Base-by-base conservation (phyloP, 2,113 vertebrate genomes). In the Asarcornis scutulata region DNA sequence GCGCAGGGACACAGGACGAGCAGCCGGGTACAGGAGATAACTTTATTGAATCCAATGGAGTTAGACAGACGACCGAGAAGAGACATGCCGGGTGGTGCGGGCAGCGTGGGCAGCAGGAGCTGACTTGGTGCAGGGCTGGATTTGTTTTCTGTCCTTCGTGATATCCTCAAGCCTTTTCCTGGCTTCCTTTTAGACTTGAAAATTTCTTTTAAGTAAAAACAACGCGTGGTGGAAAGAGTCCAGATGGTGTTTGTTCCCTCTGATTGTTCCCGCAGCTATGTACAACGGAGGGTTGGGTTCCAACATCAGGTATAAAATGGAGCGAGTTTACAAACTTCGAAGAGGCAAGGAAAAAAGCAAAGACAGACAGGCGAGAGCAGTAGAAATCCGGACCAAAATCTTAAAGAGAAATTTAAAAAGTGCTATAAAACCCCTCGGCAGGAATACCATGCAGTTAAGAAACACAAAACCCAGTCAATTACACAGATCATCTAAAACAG, bases 191-290 rank as follows among this genome's bases (percentile, higher is more conserved):
- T 31, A 66, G 5, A 71, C 40, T 91, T 62, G 55, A 62, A 88
- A 83, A 89, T 91, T 96, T 93, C 88, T 90, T 64, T 62, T 66
- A 93, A 96, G 91, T 97, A 95, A 97, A 98, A 97, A 96, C 68
- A 66, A 95, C 92, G 86, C 66, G 84, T 72, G 6, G 58, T 90
- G 97, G 97, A 95, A 96, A 95, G 94, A 97, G 96, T 96, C 96
- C 96, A 96, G 96, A 93, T 97, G 96, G 94, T 91, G 92, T 93
- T 97, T 80, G 95, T 94, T 97, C 94, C 97, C 95, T 95, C 48
- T 97, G 98, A 98, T 98, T 98, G 98, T 98, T 98, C 97, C 98
- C 89, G 97, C 98, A 98, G 97, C 89, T 98, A 98, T 97, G 96
- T 97, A 98, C 98, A 98, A 95, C 1, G 56, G 93, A 93, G 95